Evolutionary conservation across 2,797 vertebrate genomes (phyloP), one percentile per base, ranked within the genome.

Genomic region (Poecilia velifera): DNA sequence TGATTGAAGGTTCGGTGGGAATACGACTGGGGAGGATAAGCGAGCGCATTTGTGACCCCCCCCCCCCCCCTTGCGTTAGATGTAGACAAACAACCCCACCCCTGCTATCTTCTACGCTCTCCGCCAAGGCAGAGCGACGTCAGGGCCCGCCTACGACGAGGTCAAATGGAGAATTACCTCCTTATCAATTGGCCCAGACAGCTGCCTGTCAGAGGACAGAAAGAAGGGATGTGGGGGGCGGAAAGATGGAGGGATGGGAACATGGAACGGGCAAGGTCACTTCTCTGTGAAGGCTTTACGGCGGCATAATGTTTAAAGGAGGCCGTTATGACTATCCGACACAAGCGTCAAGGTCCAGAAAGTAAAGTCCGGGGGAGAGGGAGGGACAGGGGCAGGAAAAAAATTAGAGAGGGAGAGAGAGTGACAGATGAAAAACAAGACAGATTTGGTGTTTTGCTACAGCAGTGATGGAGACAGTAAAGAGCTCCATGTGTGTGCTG

Each of bases 181-280:
- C 87, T 70, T 89, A 89, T 91, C 89, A 84, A 84, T 36, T 62
- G 85, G 57, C 82, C 10, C 76, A 84, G 89, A 87, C 87, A 90
- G 89, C 84, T 90, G 91, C 79, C 89, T 80, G 82, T 92, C 92
- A 91, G 55, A 84, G 70, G 76, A 79, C 66, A 79, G 82, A 13
- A 45, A 82, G 80, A 84, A 83, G 85, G 82, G 88, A 92, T 74
- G 84, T 79, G 80, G 83, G 68, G 72, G 79, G 80, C 20, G 76
- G 57, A 49, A 72, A 85, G 85, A 88, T 76, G 39, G 86, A 84
- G 85, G 82, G 88, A 91, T 75, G 84, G 80, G 80, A 77, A 78
- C 68, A 25, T 16, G 86, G 81, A 79, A n/a, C 8, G 79, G 86
- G 79, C 92, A 94, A 94, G 94, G 94, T 94, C 93, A 89, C 25